Base-by-base conservation (phyloP, 1,140 invertebrate species). In the Pseudomyrmex pallidus region DNA sequence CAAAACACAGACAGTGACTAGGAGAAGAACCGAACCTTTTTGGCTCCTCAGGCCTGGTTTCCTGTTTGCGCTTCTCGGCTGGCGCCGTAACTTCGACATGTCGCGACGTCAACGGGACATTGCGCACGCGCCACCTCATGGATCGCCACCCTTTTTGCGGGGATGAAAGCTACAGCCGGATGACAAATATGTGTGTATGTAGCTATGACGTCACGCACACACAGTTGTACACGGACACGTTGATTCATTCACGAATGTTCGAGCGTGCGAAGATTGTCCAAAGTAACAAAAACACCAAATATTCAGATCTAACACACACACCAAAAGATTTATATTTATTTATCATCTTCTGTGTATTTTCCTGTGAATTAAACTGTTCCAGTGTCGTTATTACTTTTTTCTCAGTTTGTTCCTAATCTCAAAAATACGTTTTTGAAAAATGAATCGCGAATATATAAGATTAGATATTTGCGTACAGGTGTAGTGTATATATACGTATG, bases 111-210 rank as follows among this genome's bases (percentile, higher is more conserved):
- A 72, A 89, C 61, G 56, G 64, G 57, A 59, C 35, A 7, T 35
- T 35, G 89, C 90, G 90, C 90, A 90, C 84, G 90, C 90, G 90
- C 89, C 52, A 22, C 48, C 84, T 91, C 89, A 91, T 91, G 77
- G 90, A 91, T 91, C 85, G 89, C 82, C 78, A 35, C 48, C 78
- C 84, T 13, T 86, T 62, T 70, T 48, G 83, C 70, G 50, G n/a
- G 74, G 25, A 59, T n/a, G 62, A 48, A 46, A 22, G n/a, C 59
- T 66, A 48, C 66, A 57, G 10, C 35, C 78, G 57, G 77, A 35
- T 63, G 76, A 62, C 52, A 82, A 2, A 35, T 35, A 35, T 35
- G 35, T 35, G 35, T 35, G 35, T 35, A 35, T 35, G 35, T 35
- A 35, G 5, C 35, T 35, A 35, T 88, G 76, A 88, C 84, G 87